These are phyloP conservation scores for Drosophila orosa DNA, from an alignment of 1,140 invertebrate species.

Conservation along the genomic window DNA sequence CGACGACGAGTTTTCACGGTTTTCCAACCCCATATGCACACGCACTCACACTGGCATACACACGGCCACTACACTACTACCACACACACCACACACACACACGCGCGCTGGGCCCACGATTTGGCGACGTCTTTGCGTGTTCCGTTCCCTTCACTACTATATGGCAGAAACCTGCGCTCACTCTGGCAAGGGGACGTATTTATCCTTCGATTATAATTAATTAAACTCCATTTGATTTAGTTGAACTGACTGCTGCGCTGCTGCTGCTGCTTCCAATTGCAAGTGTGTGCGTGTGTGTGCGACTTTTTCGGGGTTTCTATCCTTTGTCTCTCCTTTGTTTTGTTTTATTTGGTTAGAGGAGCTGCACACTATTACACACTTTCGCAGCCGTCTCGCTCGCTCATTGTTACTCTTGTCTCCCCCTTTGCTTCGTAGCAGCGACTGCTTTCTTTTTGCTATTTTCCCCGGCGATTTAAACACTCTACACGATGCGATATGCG, in stretches of 20 bases:
- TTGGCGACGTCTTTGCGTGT: slow-evolving; percentile 52
- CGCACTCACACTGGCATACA: slow-evolving; percentile 62
- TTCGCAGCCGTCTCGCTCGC: slow-evolving; percentile 49
- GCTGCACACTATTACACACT: slow-evolving; percentile 54
- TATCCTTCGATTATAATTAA: slow-evolving; percentile 23
- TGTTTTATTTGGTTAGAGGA: slow-evolving; percentile 80
- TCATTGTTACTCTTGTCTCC: slow-evolving; percentile 69
- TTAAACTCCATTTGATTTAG: slow-evolving; percentile 58
- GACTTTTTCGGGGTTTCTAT: slow-evolving; percentile 79
- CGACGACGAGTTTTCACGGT: slow-evolving; percentile 59
- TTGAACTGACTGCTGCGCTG: slow-evolving; percentile 52
- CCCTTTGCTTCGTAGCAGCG: slow-evolving; percentile 63
- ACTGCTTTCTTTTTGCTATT: slow-evolving; percentile 40
- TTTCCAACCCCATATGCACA: slow-evolving; percentile 77
- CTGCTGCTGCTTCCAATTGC: slow-evolving; percentile 63
- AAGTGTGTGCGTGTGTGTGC: slow-evolving; percentile 50
- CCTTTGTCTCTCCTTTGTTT: slow-evolving; percentile 81
- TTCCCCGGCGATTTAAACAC: not conserved
- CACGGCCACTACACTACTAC: slow-evolving; percentile 53
- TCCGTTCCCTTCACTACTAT: slow-evolving; percentile 67
- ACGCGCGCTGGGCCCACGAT: slow-evolving; percentile 34
- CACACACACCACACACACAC: slow-evolving; percentile 26
- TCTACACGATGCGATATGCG: not conserved
- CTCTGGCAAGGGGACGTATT: slow-evolving; percentile 1
- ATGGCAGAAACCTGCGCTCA: slow-evolving; percentile 1